phyloP scores from a whole-genome alignment of 1,140 invertebrate species.

The Aporrectodea caliginosa region DNA sequence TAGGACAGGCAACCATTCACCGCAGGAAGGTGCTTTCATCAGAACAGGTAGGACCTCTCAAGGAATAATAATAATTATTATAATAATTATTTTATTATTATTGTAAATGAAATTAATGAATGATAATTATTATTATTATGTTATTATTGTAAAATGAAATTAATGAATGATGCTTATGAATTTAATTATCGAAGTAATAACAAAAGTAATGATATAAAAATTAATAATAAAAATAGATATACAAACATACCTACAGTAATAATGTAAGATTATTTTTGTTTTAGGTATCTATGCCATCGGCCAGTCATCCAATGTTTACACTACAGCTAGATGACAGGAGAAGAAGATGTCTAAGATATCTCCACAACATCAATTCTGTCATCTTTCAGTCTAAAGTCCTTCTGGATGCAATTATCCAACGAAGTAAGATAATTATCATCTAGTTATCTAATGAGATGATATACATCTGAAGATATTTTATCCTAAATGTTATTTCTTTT shows the following conservation, averaged over 20 bases:
- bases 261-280: neutral
- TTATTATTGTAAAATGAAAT: neutral
- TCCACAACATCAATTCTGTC: slow-evolving; percentile 32
- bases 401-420: neutral
- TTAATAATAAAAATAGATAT: neutral
- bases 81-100: neutral
- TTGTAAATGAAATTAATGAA: neutral
- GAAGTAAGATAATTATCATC: neutral
- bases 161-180: neutral
- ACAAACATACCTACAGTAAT: neutral
- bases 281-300: slow-evolving; percentile 40
- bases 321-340: slow-evolving; percentile 34
- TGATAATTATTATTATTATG: neutral
- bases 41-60: slow-evolving; percentile 38
- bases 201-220: neutral
- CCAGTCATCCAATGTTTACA: slow-evolving; percentile 43
- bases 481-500: neutral
- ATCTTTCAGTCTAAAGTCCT: slow-evolving; percentile 5
- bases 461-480: neutral
- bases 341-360: slow-evolving; percentile 37
- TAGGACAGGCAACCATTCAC: slow-evolving; percentile 39
- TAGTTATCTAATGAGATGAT: neutral
- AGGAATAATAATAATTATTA: too few species aligned
- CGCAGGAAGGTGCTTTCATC: slow-evolving; percentile 32
- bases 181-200: neutral